phyloP scores from a whole-genome alignment of 2,113 vertebrate genomes.

The Pachyramphus minor region DNA sequence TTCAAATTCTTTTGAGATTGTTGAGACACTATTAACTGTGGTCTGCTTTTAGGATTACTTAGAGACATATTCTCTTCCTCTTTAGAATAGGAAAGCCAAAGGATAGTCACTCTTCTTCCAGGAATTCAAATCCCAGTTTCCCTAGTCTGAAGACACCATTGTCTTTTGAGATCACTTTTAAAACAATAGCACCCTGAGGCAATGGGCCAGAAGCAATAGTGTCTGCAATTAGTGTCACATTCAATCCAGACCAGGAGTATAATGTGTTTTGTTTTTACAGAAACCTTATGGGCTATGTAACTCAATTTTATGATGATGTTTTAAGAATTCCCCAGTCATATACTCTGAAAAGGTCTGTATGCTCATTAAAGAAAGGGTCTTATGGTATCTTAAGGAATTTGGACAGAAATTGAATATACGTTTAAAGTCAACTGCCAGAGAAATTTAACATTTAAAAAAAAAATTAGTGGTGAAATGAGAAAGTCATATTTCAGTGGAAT shows the following conservation, averaged over 20 bases:
- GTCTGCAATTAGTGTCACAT: slow-evolving; percentile 3
- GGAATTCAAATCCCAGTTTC: slow-evolving; percentile 14
- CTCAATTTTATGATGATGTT: not conserved
- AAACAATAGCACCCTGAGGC: slow-evolving; percentile 39
- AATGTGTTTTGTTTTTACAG: not conserved
- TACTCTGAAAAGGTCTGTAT: not conserved
- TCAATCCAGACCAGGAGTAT: not conserved
- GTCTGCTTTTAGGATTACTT: slow-evolving; percentile 41
- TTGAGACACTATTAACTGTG: slow-evolving; percentile 7
- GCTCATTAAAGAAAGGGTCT: not conserved
- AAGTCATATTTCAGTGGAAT: not conserved
- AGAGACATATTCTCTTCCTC: not conserved
- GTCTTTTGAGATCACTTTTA: slow-evolving; percentile 33
- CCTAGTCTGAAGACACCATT: not conserved
- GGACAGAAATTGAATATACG: not conserved
- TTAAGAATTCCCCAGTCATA: slow-evolving; percentile 34
- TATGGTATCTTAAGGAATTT: not conserved
- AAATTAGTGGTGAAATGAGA: not conserved
- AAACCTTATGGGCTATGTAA: not conserved
- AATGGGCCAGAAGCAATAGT: not conserved
- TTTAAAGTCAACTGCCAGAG: not conserved
- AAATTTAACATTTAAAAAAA: not conserved
- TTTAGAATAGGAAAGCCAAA: slow-evolving; percentile 10
- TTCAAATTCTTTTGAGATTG: slow-evolving; percentile 10
- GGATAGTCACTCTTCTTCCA: slow-evolving; percentile 1